Percentiles rank a stretch among this genome's conserved stretches.
These are phyloP conservation scores for Premnoplex brunnescens DNA, from an alignment of 2,797 vertebrate species.

Conservation along the genomic window DNA sequence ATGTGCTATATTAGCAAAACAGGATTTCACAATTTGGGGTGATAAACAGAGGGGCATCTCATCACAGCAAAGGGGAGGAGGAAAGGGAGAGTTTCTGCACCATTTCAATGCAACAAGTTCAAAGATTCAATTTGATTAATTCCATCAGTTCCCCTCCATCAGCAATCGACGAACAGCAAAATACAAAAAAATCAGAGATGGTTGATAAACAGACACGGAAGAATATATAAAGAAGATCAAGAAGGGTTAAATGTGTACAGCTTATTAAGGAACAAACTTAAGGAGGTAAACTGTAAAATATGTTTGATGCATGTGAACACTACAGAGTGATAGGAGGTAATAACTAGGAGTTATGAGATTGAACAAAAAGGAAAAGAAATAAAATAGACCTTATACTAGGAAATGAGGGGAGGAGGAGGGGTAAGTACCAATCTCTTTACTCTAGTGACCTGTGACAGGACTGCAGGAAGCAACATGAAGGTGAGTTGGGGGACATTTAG, in stretches of 20 bases:
- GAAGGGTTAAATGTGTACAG: background rate
- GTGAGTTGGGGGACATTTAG: background rate
- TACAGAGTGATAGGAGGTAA: background rate
- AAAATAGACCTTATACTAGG: background rate
- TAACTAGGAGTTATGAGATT: background rate
- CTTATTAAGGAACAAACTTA: background rate
- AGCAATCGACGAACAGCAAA: background rate
- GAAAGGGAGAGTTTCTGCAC: background rate
- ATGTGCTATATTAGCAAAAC: background rate
- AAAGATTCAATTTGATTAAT: background rate
- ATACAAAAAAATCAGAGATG: background rate
- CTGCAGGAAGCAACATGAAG: background rate
- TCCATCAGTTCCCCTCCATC: background rate
- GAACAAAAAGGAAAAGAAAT: background rate
- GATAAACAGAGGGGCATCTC: background rate
- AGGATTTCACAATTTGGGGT: background rate
- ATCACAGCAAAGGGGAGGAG: background rate
- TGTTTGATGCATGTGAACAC: background rate
- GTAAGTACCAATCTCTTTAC: background rate
- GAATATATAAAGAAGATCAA: background rate
- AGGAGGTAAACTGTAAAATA: background rate
- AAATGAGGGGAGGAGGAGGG: background rate
- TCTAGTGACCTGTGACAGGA: background rate
- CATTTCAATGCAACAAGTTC: background rate
- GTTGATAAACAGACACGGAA: background rate